Base-by-base conservation (phyloP, 1,140 invertebrate genomes). In the Panagrolaimus sp. region DNA sequence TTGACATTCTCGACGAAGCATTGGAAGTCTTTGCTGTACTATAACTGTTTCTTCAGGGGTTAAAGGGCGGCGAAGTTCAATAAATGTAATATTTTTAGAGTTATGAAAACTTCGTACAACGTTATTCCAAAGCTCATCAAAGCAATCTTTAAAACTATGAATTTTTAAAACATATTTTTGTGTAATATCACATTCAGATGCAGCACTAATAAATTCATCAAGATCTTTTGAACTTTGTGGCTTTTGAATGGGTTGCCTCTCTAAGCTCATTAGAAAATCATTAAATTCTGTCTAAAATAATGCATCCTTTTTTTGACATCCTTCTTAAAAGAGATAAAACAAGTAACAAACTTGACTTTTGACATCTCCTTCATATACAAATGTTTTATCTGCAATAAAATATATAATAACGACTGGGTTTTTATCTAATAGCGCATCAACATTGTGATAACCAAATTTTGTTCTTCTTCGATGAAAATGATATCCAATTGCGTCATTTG, bases 91-190 rank as follows among this genome's bases (percentile, higher is more conserved):
- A 57, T 57, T 57, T 57, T 16, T 57, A 57, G 20, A 25, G 9
- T 14, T 20, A 16, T 57, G 27, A 20, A 57, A 57, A 9, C 20
- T 57, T 23, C 51, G 51, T 11, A 57, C 51, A 20, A 57, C 14
- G 20, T 57, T 57, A 20, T 57, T 27, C 51, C 51, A 57, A 20
- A 57, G 27, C 20, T 57, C 51, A 57, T 57, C 51, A 27, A 20
- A 27, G 20, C 51, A 57, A 11, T 57, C 51, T 57, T 57, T 27
- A 11, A 27, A 27, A 16, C 27, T 20, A 57, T 57, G 51, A 13
- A 57, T 57, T 57, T 27, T 20, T 27, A 57, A 57, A 27, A 57
- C 27, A 57, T n/a, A 57, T 27, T 57, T 57, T 11, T 57, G 51
- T 57, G 51, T 25, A 11, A 16, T 13, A 27, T 57, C 27, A 27